phyloP scores from a whole-genome alignment of 2,888 invertebrate species.

The Ametastegia equiseti region DNA sequence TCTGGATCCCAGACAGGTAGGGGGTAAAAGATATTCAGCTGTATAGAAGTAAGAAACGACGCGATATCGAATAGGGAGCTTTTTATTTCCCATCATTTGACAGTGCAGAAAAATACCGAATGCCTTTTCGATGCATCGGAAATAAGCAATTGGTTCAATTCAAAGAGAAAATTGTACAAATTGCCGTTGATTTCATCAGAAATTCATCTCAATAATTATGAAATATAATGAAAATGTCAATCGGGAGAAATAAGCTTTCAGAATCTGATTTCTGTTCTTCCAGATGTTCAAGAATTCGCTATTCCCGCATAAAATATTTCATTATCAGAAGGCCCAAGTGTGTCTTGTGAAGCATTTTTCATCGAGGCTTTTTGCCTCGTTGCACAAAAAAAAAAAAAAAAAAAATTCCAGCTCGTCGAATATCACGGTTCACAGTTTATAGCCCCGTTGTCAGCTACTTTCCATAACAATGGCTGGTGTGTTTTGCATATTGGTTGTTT shows the following conservation, averaged over 20 bases:
- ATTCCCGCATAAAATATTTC: background rate
- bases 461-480: conserved; percentile 22
- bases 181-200: too few species aligned
- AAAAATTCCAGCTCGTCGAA: background rate
- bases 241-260: too few species aligned
- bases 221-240: too few species aligned
- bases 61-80: background rate
- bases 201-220: too few species aligned
- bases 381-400: too few species aligned
- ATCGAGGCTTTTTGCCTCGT: too few species aligned
- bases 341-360: too few species aligned
- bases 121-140: too few species aligned
- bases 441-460: conserved; percentile 30
- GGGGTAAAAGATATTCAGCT: background rate
- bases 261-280: too few species aligned
- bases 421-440: conserved; percentile 27
- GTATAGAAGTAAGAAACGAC: background rate
- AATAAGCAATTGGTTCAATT: background rate
- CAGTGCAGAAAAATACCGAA: background rate
- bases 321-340: too few species aligned
- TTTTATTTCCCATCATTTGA: background rate
- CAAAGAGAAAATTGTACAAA: too few species aligned
- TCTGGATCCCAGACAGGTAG: background rate
- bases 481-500: conserved; percentile 37
- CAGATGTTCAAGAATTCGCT: too few species aligned